Percentiles rank a stretch among this genome's conserved stretches.
Conservation (phyloP, 1,140 invertebrate genomes). For the Pollicipes pollicipes region DNA sequence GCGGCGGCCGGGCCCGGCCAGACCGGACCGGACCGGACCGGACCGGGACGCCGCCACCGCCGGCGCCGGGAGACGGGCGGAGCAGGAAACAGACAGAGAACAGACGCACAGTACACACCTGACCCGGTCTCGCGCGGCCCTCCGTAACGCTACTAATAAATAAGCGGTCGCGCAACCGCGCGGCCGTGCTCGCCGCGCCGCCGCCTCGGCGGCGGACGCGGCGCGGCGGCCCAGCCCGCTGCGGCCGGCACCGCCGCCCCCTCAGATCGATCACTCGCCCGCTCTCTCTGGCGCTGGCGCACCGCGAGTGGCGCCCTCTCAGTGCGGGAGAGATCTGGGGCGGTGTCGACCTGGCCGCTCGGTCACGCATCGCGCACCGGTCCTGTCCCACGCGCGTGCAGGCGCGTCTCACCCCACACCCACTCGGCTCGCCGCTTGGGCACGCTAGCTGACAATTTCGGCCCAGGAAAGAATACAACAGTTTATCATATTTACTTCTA, state of each 20-base stretch:
- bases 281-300: too few species aligned
- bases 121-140: too few species aligned
- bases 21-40: too few species aligned
- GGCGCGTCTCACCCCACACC: background rate
- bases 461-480: slow-evolving; percentile 1
- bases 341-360: too few species aligned
- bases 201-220: too few species aligned
- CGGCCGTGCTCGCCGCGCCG: too few species aligned
- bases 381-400: background rate
- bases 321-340: background rate
- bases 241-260: too few species aligned
- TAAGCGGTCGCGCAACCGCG: background rate
- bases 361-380: background rate
- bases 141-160: slow-evolving; percentile 2
- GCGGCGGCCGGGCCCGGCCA: too few species aligned
- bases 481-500: background rate
- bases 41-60: background rate
- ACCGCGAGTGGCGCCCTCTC: too few species aligned
- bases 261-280: background rate
- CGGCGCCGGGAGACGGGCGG: too few species aligned
- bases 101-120: background rate
- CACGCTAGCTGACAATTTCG: background rate
- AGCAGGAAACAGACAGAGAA: slow-evolving; percentile 1
- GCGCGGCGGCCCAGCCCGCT: too few species aligned
- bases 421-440: background rate